phyloP scores from a whole-genome alignment of 2,888 invertebrate species.

The Tuta absoluta region DNA sequence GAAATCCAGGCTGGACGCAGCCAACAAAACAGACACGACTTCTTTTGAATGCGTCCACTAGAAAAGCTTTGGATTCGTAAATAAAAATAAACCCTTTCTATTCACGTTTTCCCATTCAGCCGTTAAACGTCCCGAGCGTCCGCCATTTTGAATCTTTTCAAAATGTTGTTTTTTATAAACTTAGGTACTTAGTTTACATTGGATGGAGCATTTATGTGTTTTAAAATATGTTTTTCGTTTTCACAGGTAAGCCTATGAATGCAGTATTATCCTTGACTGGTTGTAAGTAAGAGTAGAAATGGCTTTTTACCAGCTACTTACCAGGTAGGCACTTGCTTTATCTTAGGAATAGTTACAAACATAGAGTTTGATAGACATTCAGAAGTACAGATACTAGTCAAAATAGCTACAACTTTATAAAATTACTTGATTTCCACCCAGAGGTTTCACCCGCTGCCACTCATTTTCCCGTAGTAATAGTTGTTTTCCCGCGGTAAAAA shows the following conservation, averaged over 20 bases:
- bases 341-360: too few species aligned
- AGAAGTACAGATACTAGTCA: too few species aligned
- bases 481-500: too few species aligned
- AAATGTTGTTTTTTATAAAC: not conserved
- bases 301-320: not conserved
- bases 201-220: not conserved
- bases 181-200: slow-evolving; percentile 13
- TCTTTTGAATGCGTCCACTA: slow-evolving; percentile 12
- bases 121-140: slow-evolving; percentile 2
- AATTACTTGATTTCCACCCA: too few species aligned
- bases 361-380: too few species aligned
- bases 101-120: slow-evolving; percentile 10
- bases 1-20: not conserved
- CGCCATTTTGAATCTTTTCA: slow-evolving; percentile 13
- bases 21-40: slow-evolving; percentile 12
- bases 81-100: slow-evolving; percentile 13
- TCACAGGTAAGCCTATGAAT: slow-evolving; percentile 7
- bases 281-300: not conserved
- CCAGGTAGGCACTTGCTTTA: too few species aligned
- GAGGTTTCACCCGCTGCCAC: too few species aligned
- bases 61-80: slow-evolving; percentile 17
- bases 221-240: slow-evolving; percentile 1
- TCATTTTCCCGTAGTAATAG: too few species aligned
- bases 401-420: too few species aligned
- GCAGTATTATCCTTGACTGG: not conserved